phyloP scores from a whole-genome alignment of 2,888 invertebrate species.

The Chironomus riparius region DNA sequence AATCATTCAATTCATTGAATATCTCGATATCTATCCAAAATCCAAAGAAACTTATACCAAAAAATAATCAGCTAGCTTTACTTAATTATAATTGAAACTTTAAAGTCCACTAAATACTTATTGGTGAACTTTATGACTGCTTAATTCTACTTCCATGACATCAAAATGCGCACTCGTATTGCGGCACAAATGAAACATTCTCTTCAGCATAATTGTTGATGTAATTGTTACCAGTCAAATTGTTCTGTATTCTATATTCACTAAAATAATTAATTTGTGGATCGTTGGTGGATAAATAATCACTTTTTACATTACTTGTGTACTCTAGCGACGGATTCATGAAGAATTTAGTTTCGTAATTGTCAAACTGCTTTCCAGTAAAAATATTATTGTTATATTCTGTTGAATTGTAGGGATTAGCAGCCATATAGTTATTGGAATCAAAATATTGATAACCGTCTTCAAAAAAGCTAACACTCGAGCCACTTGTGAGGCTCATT shows the following conservation, averaged over 20 bases:
- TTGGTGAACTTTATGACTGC: too few species aligned
- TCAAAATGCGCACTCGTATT: conserved; percentile 17
- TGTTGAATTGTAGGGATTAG: background rate
- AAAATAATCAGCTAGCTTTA: background rate
- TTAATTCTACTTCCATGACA: background rate
- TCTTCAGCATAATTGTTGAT: background rate
- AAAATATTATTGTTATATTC: background rate
- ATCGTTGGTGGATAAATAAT: background rate
- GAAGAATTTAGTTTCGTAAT: background rate
- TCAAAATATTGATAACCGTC: conserved; percentile 27
- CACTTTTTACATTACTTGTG: background rate
- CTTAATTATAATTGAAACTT: background rate
- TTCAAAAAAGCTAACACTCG: conserved; percentile 31
- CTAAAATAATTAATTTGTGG: background rate
- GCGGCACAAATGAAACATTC: background rate
- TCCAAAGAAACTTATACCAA: background rate
- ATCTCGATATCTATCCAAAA: too few species aligned
- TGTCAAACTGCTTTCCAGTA: background rate
- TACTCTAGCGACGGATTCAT: background rate
- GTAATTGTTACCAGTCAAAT: background rate
- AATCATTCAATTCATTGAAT: too few species aligned
- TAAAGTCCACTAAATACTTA: too few species aligned
- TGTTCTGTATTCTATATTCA: background rate
- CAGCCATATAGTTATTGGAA: background rate
- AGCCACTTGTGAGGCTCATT: conserved; percentile 37